Base-by-base conservation (phyloP, 1,140 invertebrate genomes). In the Teleogryllus occipitalis region DNA sequence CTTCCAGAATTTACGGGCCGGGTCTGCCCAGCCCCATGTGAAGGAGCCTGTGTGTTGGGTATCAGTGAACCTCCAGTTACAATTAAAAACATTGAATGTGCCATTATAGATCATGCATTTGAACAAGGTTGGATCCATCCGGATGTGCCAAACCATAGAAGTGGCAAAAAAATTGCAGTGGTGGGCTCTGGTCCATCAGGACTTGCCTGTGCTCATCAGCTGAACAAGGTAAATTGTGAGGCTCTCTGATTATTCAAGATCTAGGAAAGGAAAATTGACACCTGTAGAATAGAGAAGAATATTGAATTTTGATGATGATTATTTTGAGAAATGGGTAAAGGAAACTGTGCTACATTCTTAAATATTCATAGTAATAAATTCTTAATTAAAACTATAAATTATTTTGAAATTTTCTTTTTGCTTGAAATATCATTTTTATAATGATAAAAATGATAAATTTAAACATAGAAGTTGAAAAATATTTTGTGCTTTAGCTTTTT, bases 51-150 rank as follows among this genome's bases (percentile, higher is more conserved):
- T 87, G 97, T 99, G 21, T 86, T 99, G 77, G 97, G 97, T 48
- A 99, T 99, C 83, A 97, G 96, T 75, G 94, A 97, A 83, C 96
- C 97, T 7, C 89, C 98, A 12, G 98, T 99, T 3, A 99, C 98
- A 48, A 99, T 99, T 84, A 99, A 99, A 86, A 98, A 98, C 85
- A 99, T 99, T 83, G 98, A 99, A 88, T 98, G 97, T 86, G 92
- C 97, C 39, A 99, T 99, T 84, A 99, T 99, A 83, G 98, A 99
- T 88, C 92, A 98, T 87, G 98, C 97, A 14, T 99, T 98, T 87
- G 96, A 98, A 82, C 92, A 96, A 87, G 97, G 97, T 7, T 98
- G 97, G 98, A 97, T 99, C 78, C 89, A 90, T 46, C 92, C 97
- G 0, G 89, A 93, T 85, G 90, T 92, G 27, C 97, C 97, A 0